phyloP scores from a whole-genome alignment of 2,113 vertebrate species.

The Aegotheles bennettii region DNA sequence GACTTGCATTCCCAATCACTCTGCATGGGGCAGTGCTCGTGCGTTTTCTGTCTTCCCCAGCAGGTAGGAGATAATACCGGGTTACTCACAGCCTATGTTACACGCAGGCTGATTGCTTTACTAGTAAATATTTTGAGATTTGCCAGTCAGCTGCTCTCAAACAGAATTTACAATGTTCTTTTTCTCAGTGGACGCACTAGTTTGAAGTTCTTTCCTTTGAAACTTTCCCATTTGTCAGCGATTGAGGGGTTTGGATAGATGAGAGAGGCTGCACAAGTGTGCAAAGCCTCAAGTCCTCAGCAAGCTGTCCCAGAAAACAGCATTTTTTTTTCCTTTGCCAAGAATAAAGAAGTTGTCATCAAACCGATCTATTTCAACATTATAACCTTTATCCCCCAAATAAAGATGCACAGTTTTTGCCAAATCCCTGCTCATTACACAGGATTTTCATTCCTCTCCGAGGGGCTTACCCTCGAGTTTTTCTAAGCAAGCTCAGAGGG shows the following conservation, averaged over 20 bases:
- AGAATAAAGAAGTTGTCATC: not conserved
- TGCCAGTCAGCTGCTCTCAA: not conserved
- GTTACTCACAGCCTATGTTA: not conserved
- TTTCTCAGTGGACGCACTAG: not conserved
- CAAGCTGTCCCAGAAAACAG: not conserved
- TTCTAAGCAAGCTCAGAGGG: rapidly evolving
- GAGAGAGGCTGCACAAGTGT: not conserved
- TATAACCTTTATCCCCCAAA: not conserved
- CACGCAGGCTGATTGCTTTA: not conserved
- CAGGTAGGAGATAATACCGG: not conserved
- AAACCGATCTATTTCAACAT: not conserved
- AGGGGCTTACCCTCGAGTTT: not conserved
- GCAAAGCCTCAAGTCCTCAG: not conserved
- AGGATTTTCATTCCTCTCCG: not conserved
- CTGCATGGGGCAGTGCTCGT: not conserved
- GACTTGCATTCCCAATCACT: not conserved
- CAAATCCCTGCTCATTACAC: not conserved
- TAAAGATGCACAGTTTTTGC: not conserved
- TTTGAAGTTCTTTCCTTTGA: not conserved
- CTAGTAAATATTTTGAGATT: not conserved
- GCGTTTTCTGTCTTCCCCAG: not conserved
- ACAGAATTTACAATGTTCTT: not conserved
- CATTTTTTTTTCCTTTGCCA: not conserved
- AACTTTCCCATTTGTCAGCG: not conserved
- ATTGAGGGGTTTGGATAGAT: not conserved